Base-by-base conservation (phyloP, 2,797 vertebrate genomes). In the Pangasius mekongensis region DNA sequence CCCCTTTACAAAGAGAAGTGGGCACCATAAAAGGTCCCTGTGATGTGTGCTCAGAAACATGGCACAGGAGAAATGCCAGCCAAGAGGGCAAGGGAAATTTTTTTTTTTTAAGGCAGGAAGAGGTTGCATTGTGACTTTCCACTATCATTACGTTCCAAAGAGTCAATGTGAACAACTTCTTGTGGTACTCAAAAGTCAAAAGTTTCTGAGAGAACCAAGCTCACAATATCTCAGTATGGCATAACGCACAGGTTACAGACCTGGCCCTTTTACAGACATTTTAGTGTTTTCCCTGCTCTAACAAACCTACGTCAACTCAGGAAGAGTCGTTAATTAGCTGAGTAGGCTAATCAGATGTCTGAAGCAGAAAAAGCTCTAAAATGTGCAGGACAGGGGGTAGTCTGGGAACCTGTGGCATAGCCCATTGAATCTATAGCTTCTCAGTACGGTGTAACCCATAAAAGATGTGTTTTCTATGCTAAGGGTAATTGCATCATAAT, bases 21-120 rank as follows among this genome's bases (percentile, higher is more conserved):
- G 91, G 90, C 89, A 84, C 90, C 87, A 89, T 92, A 93, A 93
- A 93, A 91, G 80, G 86, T 87, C 87, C 90, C 89, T 91, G 89
- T 92, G 92, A 93, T 91, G 90, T 92, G 91, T 87, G 88, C 66
- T 82, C 60, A 73, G 82, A 89, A 89, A 83, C 88, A 92, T 85
- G 88, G 91, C 89, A 90, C 86, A 85, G 89, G 87, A 85, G 81
- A 62, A 54, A 33, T 88, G 87, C 89, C 89, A 91, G 86, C 87
- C 84, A 81, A 76, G 85, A 87, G 78, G 80, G 88, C 89, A 89
- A 80, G 88, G 82, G 30, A 2, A 83, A 71, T 36, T 52, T 18
- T 56, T 54, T 60, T 74, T 58, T 39, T 62, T 27, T n/a, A n/a
- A 64, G 22, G 58, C 80, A 64, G 58, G 80, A 83, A 64, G 58